phyloP scores from a whole-genome alignment of 2,113 vertebrate species.

The mouse (Mus musculus) region DNA sequence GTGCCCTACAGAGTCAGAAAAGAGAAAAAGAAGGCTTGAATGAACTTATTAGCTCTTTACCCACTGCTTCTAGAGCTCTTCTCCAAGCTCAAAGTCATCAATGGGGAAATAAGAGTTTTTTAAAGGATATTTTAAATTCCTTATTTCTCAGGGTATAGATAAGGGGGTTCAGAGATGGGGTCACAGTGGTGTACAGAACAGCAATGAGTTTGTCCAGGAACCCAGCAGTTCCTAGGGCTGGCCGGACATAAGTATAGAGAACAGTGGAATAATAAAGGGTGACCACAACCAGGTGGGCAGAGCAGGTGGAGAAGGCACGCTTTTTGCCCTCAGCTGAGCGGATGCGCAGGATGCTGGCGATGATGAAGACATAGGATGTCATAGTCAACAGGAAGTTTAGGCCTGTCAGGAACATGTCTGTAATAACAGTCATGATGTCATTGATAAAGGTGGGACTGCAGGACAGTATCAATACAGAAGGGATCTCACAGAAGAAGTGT shows the following conservation, averaged over 20 bases:
- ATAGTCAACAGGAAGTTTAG: slow-evolving; percentile 52
- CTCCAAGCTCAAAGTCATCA: neutral
- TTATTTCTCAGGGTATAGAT: slow-evolving; percentile 44
- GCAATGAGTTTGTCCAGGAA: slow-evolving; percentile 3
- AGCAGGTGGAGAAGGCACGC: neutral
- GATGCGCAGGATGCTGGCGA: neutral
- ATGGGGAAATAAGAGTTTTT: neutral
- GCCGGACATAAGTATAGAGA: slow-evolving; percentile 69
- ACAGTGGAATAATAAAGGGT: slow-evolving; percentile 62
- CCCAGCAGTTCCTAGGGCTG: slow-evolving; percentile 40
- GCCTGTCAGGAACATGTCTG: slow-evolving; percentile 33
- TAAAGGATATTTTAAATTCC: slow-evolving; percentile 35
- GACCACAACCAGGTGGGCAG: slow-evolving; percentile 24
- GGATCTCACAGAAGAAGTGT: slow-evolving; percentile 51
- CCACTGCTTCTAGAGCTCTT: neutral
- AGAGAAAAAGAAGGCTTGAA: neutral
- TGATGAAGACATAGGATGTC: slow-evolving; percentile 40
- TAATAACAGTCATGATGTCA: neutral
- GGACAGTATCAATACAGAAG: slow-evolving; percentile 29
- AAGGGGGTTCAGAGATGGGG: neutral
- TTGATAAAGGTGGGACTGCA: slow-evolving; percentile 41
- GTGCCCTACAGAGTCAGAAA: neutral
- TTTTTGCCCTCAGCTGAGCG: neutral
- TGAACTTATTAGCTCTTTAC: fast-evolving
- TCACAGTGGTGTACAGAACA: slow-evolving; percentile 36